Base-by-base conservation (phyloP, 2,113 vertebrate species). In the Coreoperca whiteheadi region DNA sequence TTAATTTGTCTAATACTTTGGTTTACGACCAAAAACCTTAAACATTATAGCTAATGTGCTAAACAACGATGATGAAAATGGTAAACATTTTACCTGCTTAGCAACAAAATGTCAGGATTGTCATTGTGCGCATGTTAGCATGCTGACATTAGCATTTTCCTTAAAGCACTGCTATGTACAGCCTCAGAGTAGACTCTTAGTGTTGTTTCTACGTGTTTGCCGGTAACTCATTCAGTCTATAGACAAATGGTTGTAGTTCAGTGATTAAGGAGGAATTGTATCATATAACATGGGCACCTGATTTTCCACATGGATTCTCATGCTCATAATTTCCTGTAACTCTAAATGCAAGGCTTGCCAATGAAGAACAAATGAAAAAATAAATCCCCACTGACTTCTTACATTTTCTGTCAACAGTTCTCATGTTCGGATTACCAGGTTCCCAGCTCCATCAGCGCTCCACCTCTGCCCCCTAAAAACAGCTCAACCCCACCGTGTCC, bases 391-490 rank as follows among this genome's bases (percentile, higher is more conserved):
- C 54, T 68, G 23, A 5, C 18, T 50, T 9, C 8, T 16, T 18
- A 18, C 1, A 28, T 48, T 60, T 20, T 70, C 20, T 82, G 39
- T 57, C 4, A 59, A 67, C 87, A 94, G 93, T 65, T 90, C 18
- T 93, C 92, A 34, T 87, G 81, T 84, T 84, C 90, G 72, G 93
- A 92, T 16, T 83, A 79, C 80, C 92, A 93, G 23, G 21, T 83
- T 60, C 85, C 92, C 60, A 67, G 48, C 15, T 69, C 86, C 61
- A 74, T 77, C 50, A n/a, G 28, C 0, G 83, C 34, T 48, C 94
- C 95, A 69, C 88, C 90, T 21, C 84, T 94, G 65, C 94, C 94
- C 57, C 89, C 93, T 32, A 95, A 93, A 86, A 79, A 46, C 57
- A 79, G 6, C 39, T 20, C 43, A 7, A 71, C 28, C 18, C 74